Conservation (phyloP, 2,797 vertebrate species). For the Ctenopoma multispine region DNA sequence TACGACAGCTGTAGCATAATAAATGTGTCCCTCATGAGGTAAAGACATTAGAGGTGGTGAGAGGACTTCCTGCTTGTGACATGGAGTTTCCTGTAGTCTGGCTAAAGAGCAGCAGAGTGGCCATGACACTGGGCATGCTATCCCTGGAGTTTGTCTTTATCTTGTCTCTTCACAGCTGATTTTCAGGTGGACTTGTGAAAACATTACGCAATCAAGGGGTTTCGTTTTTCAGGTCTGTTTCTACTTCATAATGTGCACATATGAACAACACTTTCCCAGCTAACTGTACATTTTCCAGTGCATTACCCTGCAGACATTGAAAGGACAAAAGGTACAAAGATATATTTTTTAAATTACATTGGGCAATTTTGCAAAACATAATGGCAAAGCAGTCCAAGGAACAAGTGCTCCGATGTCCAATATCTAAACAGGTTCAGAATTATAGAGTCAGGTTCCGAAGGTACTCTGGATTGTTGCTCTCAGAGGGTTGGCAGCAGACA, state of each 20-base stretch:
- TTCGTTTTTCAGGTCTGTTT: no score
- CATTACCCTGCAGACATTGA: background rate
- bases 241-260: no score
- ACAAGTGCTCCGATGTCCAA: no score
- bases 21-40: background rate
- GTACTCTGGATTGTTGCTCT: no score
- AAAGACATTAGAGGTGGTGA: conserved; percentile 17
- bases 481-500: no score
- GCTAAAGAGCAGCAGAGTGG: background rate
- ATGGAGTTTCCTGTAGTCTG: background rate
- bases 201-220: no score
- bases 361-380: no score
- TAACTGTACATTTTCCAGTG: conserved; percentile 1
- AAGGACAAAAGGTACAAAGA: background rate
- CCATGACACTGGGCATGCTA: background rate
- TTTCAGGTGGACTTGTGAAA: background rate
- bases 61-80: conserved; percentile 19
- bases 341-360: no score
- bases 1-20: background rate
- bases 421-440: no score
- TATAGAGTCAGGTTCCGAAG: no score
- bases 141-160: conserved; percentile 9
- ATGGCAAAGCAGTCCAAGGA: no score
- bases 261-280: conserved; percentile 9
- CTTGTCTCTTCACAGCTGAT: background rate